A percentile compares a stretch with the other conserved stretches of the same genome.
Conservation (phyloP, 2,113 vertebrate species). For the Cnemophilus loriae region DNA sequence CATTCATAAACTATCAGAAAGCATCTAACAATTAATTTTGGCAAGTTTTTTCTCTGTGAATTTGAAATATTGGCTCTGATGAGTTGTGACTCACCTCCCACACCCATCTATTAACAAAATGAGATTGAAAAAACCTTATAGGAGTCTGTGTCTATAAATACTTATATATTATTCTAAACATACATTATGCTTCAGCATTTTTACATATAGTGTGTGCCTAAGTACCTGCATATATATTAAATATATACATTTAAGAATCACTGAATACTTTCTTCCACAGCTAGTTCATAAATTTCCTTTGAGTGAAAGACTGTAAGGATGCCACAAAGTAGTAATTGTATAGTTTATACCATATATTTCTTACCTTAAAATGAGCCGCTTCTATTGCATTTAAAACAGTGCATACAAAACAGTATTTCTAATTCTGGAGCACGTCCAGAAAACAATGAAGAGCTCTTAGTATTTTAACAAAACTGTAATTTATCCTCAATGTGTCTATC, state of each 20-base stretch:
- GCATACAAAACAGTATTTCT: not conserved
- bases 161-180: not conserved
- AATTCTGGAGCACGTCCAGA: not conserved
- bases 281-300: not conserved
- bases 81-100: not conserved
- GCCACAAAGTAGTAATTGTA: not conserved
- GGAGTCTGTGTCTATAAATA: not conserved
- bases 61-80: not conserved
- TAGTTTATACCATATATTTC: not conserved
- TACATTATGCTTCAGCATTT: not conserved
- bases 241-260: not conserved
- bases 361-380: not conserved
- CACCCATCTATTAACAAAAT: not conserved
- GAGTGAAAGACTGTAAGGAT: not conserved
- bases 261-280: not conserved
- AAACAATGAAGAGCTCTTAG: not conserved
- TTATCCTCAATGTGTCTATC: not conserved
- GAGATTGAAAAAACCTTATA: not conserved
- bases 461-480: not conserved
- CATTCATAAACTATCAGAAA: not conserved
- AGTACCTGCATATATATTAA: not conserved
- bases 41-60: not conserved
- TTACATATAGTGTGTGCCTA: not conserved
- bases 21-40: not conserved
- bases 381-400: not conserved